These are phyloP conservation scores for Muntiacus reevesi DNA, from an alignment of 2,113 vertebrate genomes.

Conservation along the genomic window DNA sequence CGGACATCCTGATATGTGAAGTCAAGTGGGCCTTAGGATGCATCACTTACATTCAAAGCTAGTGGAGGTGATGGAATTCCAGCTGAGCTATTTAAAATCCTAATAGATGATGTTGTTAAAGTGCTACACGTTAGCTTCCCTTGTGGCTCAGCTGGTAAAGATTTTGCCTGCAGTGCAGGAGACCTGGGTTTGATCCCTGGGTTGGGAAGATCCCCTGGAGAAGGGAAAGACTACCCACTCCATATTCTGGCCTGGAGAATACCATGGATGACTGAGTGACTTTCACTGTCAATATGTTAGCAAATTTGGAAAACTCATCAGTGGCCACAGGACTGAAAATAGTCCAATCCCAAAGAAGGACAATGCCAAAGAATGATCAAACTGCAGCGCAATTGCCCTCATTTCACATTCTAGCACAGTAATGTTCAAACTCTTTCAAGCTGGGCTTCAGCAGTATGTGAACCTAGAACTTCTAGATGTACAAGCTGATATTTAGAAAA, in stretches of 20 bases:
- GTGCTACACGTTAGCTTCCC: not conserved
- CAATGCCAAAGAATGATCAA: not conserved
- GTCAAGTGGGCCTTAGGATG: not conserved
- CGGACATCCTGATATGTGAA: not conserved
- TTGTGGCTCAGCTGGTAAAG: not conserved
- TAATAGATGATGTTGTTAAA: not conserved
- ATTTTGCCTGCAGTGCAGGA: not conserved
- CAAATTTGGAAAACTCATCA: not conserved
- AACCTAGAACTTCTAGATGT: not conserved
- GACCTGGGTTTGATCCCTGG: not conserved
- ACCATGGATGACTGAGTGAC: rapidly evolving
- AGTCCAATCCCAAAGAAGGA: not conserved
- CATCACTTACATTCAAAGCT: not conserved
- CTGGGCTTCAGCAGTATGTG: not conserved
- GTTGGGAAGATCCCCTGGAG: not conserved
- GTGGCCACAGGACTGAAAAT: not conserved
- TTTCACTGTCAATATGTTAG: not conserved
- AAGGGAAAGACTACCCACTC: not conserved
- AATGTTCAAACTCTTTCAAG: not conserved
- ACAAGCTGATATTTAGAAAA: not conserved
- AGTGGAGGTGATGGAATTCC: not conserved
- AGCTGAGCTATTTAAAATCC: not conserved
- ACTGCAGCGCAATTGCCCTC: rapidly evolving
- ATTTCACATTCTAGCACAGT: not conserved
- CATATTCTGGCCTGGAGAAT: not conserved